Evolutionary conservation across 2,888 invertebrate species (phyloP).

Genomic region (Acanthosepion lycidas): DNA sequence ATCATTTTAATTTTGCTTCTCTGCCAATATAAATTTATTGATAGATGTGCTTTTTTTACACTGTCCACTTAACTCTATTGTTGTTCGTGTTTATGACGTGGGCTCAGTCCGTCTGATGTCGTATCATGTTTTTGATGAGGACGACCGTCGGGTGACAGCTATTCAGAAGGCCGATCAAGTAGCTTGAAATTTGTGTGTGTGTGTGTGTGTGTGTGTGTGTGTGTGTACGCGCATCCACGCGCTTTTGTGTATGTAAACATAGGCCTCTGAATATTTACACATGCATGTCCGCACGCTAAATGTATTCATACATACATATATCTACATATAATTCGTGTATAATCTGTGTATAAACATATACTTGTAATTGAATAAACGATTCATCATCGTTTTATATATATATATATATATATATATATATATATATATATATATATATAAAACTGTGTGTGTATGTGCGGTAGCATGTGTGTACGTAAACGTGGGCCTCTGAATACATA

Average conservation of each 20-base stretch:
- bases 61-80: background rate
- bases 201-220: background rate
- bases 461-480: no score
- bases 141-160: constrained; percentile 5
- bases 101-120: constrained; percentile 21
- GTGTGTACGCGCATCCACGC: background rate
- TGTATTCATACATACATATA: no score
- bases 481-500: no score
- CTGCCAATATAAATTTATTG: constrained; percentile 23
- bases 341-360: no score
- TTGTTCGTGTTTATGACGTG: constrained; percentile 12
- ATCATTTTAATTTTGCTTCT: constrained; percentile 33
- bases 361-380: no score
- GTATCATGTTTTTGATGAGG: constrained; percentile 33
- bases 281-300: no score
- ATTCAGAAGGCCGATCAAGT: background rate
- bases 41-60: constrained; percentile 21
- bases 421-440: no score
- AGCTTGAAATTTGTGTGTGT: background rate
- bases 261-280: background rate
- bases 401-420: no score
- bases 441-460: no score
- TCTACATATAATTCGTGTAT: no score
- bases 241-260: background rate
- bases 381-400: no score